These are phyloP conservation scores for Poecilia picta DNA, from an alignment of 2,797 vertebrate species.

Conservation along the genomic window DNA sequence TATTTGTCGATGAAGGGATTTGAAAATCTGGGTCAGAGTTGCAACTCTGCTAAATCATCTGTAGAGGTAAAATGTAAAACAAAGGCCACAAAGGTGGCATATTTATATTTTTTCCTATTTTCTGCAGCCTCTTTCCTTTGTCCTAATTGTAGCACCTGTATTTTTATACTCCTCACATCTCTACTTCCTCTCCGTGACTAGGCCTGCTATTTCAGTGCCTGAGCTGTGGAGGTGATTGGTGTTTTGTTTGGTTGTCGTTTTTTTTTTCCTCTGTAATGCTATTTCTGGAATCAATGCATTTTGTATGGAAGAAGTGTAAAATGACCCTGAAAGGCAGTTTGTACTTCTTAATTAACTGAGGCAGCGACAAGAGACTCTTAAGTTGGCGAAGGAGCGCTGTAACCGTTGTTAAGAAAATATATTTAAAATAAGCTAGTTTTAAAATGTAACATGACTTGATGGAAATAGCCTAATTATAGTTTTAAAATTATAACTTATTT, in stretches of 20 bases:
- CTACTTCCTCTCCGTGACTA: neutral
- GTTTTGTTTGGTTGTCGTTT: neutral
- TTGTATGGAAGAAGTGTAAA: neutral
- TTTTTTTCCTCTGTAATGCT: neutral
- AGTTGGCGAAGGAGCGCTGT: neutral
- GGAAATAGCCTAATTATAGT: too few relatives aligned
- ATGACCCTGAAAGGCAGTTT: neutral
- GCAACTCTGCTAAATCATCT: neutral
- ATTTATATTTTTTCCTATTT: neutral
- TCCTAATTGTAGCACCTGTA: neutral
- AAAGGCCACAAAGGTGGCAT: neutral
- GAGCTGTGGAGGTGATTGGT: neutral
- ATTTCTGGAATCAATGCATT: neutral
- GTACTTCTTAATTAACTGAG: neutral
- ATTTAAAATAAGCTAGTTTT: too few relatives aligned
- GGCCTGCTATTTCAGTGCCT: neutral
- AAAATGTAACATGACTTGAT: too few relatives aligned
- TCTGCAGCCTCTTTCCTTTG: neutral
- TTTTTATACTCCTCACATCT: neutral
- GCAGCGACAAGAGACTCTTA: neutral
- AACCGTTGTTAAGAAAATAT: too few relatives aligned
- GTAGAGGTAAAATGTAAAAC: neutral
- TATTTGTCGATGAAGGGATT: neutral
- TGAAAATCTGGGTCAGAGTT: neutral
- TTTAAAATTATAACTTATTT: too few relatives aligned